Evolutionary conservation across 2,113 vertebrate genomes (phyloP), one percentile per base, ranked within the genome.

Genomic region (Cervus canadensis): DNA sequence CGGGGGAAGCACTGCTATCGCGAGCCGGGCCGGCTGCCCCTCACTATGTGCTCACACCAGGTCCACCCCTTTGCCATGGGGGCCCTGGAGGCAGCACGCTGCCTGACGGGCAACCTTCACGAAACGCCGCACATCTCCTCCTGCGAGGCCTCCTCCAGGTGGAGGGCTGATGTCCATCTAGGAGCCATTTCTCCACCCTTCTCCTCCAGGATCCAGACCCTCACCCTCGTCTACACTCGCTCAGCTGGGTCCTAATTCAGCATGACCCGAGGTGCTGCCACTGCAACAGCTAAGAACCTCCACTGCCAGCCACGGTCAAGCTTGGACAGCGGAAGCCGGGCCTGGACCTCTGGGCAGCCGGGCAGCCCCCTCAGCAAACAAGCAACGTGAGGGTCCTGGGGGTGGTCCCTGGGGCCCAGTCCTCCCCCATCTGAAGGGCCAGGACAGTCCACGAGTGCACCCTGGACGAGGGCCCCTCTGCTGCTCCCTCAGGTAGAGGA

Each of bases 31-130:
- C 7, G 23, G 71, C 71, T 2, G 11, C 67, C 21, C 36, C 36
- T 25, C 3, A 21, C 71, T 76, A 25, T 7, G 9, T 13, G 11
- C n/a, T 52, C 50, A 25, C 15, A 54, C 25, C 2, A n/a, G 28
- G 40, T 13, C 17, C 21, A 5, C 26, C 8, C 1, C 60, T 45
- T 43, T 12, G 43, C 26, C 9, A 2, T 0, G 2, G 11, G 5
- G 5, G 6, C 2, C 48, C 3, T 16, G 57, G 86, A n/a, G 60
- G 26, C 17, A 64, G 21, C 79, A 1, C 13, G 17, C 3, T 48
- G 21, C 10, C 30, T 76, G 19, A 87, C 4, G 2, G 45, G 28
- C 11, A 0, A 30, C 33, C 50, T 60, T 45, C 33, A 59, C 7
- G 14, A n/a, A 43, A 52, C 0, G 7, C 57, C 71, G 33, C 26